These are phyloP conservation scores for Sitobion miscanthi DNA, from an alignment of 1,140 invertebrate genomes.

Conservation along the genomic window DNA sequence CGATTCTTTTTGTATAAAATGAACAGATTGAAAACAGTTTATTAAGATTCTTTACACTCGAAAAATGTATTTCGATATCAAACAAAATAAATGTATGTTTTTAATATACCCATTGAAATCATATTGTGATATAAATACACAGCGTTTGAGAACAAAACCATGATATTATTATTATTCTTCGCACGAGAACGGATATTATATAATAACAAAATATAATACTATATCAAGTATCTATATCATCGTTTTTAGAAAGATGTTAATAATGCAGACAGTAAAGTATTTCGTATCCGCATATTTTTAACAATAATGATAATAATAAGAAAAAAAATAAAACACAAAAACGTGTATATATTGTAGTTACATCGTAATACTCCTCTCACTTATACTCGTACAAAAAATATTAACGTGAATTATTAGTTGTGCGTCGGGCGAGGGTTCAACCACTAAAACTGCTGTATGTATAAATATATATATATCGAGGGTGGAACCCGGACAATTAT, in stretches of 20 bases:
- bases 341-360: background rate
- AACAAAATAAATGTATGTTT: too few species aligned
- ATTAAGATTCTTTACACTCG: background rate
- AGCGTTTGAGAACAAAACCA: background rate
- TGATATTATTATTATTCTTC: background rate
- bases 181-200: background rate
- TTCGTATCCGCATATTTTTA: background rate
- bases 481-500: slow-evolving; percentile 6
- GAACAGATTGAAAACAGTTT: background rate
- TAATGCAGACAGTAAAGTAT: background rate
- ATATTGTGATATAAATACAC: background rate
- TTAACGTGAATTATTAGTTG: slow-evolving; percentile 5
- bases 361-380: background rate
- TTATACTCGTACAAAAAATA: slow-evolving; percentile 1
- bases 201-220: background rate
- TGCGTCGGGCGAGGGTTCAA: background rate
- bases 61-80: too few species aligned
- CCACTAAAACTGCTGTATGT: background rate
- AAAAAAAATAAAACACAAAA: background rate
- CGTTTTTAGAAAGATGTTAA: background rate
- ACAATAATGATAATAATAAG: too few species aligned
- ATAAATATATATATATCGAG: background rate
- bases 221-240: background rate
- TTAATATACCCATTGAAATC: too few species aligned
- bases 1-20: background rate